Evolutionary conservation across 2,113 vertebrate species (phyloP).

Genomic region (Myotis yumanensis): DNA sequence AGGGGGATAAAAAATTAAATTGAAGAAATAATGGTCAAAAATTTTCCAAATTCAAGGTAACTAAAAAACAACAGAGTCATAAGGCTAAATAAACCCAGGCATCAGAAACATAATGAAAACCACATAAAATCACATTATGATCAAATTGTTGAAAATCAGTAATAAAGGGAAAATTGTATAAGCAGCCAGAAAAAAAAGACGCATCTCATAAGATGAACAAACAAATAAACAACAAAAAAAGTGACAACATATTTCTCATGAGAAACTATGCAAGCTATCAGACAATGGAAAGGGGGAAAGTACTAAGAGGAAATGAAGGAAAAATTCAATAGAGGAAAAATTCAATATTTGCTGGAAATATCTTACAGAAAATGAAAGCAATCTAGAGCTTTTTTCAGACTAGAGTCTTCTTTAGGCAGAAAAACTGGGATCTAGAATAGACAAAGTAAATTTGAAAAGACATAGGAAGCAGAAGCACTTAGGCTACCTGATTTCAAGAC

Average conservation of each 20-base stretch:
- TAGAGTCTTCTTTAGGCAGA: not conserved
- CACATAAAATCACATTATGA: not conserved
- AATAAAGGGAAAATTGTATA: not conserved
- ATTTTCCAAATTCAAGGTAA: not conserved
- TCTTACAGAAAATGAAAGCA: not conserved
- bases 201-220: not conserved
- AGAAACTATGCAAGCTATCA: not conserved
- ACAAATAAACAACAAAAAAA: not conserved
- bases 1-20: not conserved
- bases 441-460: slow-evolving; percentile 22
- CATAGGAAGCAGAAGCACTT: not conserved
- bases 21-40: not conserved
- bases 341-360: not conserved
- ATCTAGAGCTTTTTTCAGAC: not conserved
- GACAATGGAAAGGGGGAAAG: not conserved
- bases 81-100: not conserved
- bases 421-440: not conserved
- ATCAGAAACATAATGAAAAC: not conserved
- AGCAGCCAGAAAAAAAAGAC: not conserved
- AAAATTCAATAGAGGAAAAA: not conserved
- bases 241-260: not conserved
- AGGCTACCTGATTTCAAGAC: not conserved
- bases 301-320: not conserved
- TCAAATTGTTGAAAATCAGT: not conserved
- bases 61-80: not conserved